Conservation (phyloP, 2,113 vertebrate genomes). For the Octodon degus region DNA sequence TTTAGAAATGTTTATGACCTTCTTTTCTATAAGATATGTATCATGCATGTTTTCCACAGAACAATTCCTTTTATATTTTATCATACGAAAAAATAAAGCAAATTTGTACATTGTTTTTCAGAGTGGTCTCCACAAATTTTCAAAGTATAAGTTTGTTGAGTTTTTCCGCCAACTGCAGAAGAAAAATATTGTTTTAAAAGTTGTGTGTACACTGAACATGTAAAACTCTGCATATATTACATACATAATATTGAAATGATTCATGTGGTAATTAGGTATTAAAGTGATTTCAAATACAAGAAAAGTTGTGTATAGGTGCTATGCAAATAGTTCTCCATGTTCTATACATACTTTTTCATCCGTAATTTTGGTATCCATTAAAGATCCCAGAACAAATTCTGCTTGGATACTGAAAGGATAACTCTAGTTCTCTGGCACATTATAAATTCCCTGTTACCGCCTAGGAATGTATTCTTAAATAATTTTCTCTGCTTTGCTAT, state of each 20-base stretch:
- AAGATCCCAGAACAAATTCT: not conserved
- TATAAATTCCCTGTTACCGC: not conserved
- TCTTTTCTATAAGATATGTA: no score
- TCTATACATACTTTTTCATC: not conserved
- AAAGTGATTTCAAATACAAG: not conserved
- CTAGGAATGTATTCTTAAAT: not conserved
- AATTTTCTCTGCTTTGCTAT: not conserved
- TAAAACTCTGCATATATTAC: not conserved
- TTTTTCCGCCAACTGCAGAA: not conserved
- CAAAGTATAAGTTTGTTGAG: no score
- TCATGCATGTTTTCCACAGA: no score
- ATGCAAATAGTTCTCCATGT: not conserved
- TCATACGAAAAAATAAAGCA: no score
- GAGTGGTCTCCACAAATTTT: no score
- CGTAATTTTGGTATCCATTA: not conserved
- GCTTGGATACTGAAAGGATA: not conserved
- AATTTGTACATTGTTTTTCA: no score
- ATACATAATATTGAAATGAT: not conserved
- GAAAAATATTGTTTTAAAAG: not conserved
- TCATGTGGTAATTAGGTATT: not conserved
- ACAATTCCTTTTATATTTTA: no score
- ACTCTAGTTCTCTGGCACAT: accelerated
- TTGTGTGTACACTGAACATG: no score
- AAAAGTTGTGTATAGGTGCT: not conserved
- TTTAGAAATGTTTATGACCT: no score